Base-by-base conservation (phyloP, 2,113 vertebrate genomes). In the Mirounga angustirostris region DNA sequence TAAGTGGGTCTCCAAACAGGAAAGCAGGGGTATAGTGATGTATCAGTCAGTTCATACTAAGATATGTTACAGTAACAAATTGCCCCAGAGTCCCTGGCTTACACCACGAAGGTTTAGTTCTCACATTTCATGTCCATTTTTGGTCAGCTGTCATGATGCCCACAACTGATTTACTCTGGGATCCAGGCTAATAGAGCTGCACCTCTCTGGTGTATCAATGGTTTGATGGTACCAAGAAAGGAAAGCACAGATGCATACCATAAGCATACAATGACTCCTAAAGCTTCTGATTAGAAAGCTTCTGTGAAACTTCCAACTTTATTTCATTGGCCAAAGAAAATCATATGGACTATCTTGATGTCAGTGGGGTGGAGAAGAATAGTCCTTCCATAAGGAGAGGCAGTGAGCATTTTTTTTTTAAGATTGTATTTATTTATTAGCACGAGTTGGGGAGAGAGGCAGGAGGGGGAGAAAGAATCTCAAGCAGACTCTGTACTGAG, bases 271-370 rank as follows among this genome's bases (percentile, higher is more conserved):
- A 0, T 30, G 63, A 33, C 43, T 86, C n/a, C 50, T 30, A 54
- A 80, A 52, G 0, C 40, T 88, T 85, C 65, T 59, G 46, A 52
- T 81, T 67, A 74, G 43, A 81, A 43, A 24, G 40, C 46, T 87
- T 94, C 10, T 3, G 0, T 36, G 30, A 88, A 26, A 15, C 13
- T 85, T 93, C 14, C 10, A 19, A 59, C 89, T 93, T 59, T 63
- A 46, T 93, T 88, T 91, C 56, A 76, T 67, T 85, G 89, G 50
- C 56, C 61, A 73, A 43, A 83, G 84, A 46, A 78, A 88, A 24
- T 59, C 73, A 40, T 12, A 8, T 24, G 24, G 59, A 26, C 2
- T 15, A 40, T 50, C 3, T 78, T 65, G 73, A 26, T 15, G 15
- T 50, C 28, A 56, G 6, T 92, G 52, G 58, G 28, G 2, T 69